Base-by-base conservation (phyloP, 2,113 vertebrate species). In the Silurus meridionalis region DNA sequence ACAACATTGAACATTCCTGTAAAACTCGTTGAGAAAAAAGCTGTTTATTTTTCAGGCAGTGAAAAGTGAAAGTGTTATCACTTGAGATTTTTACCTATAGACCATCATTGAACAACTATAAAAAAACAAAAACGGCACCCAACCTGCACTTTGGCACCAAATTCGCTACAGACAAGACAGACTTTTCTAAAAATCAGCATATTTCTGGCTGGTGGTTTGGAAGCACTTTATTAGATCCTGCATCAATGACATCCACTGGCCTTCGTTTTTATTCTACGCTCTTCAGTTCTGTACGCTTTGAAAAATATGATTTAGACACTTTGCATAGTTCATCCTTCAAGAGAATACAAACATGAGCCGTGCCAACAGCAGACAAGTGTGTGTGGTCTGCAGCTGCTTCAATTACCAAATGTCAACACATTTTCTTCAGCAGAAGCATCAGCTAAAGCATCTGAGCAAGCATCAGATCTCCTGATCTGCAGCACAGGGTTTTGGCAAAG, bases 321-420 rank as follows among this genome's bases (percentile, higher is more conserved):
- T 50, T 50, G 8, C 71, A 72, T 50, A 10, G 46, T 50, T 21
- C 8, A 48, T 74, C 46, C 48, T 37, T 72, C 46, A 9, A 48
- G 46, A 53, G 48, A 52, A 4, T 52, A n/a, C 21, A 75, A 75
- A 75, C 48, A 75, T 13, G 72, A 52, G 19, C 21, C 0, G 50
- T n/a, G 48, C 72, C 72, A 53, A n/a, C 19, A 53, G n/a, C 72
- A 53, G 50, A 11, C 71, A 23, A 75, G 46, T 75, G 50, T 75
- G 72, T 75, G 72, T 75, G 72, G 50, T 53, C 72, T 50, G 6
- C 72, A 75, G 72, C 72, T 75, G 72, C 19, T 75, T 53, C 50
- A 53, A n/a, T 52, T 75, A 75, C 50, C 48, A 75, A 53, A 75
- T 13, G 72, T 75, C 48, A 75, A 53, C 50, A 53, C 21, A 23